A percentile compares a stretch with the other conserved stretches of the same genome.
Evolutionary conservation across 2,113 vertebrate species (phyloP).

Genomic region (Xiphias gladius): DNA sequence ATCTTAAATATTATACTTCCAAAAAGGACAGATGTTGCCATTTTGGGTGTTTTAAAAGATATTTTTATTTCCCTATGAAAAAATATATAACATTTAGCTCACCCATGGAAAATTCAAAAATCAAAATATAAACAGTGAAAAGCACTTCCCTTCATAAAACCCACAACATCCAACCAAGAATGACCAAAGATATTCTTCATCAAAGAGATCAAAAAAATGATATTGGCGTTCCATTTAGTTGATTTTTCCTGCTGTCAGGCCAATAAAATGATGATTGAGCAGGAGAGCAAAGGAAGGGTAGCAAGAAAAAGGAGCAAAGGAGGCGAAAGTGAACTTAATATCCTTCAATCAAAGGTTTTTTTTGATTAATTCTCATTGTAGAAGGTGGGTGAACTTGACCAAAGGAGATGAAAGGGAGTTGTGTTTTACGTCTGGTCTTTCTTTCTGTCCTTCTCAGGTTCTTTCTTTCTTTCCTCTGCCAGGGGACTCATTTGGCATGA

Average conservation of each 20-base stretch:
- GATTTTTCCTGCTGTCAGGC: slow-evolving; percentile 25
- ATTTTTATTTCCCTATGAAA: slow-evolving; percentile 9
- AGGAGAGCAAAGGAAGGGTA: slow-evolving; percentile 18
- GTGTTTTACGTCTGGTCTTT: slow-evolving; percentile 1
- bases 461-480: background rate
- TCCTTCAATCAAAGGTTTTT: slow-evolving; percentile 23
- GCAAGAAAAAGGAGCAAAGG: background rate
- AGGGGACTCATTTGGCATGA: slow-evolving; percentile 46
- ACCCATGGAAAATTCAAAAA: slow-evolving; percentile 1
- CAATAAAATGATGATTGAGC: slow-evolving; percentile 45
- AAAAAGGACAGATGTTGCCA: too few species aligned
- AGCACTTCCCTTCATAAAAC: slow-evolving; percentile 8
- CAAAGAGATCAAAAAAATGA: slow-evolving; percentile 36
- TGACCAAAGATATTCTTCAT: slow-evolving; percentile 53
- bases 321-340: slow-evolving; percentile 5
- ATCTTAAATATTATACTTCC: too few species aligned
- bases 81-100: slow-evolving; percentile 19
- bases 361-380: slow-evolving; percentile 33
- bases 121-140: background rate
- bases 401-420: slow-evolving; percentile 30
- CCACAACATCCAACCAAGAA: slow-evolving; percentile 18
- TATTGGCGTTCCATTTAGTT: slow-evolving; percentile 28
- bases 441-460: background rate
- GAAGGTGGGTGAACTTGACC: background rate
- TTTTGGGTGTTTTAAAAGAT: too few species aligned